Conservation (phyloP, 2,113 vertebrate genomes). For the Mus spicilegus region DNA sequence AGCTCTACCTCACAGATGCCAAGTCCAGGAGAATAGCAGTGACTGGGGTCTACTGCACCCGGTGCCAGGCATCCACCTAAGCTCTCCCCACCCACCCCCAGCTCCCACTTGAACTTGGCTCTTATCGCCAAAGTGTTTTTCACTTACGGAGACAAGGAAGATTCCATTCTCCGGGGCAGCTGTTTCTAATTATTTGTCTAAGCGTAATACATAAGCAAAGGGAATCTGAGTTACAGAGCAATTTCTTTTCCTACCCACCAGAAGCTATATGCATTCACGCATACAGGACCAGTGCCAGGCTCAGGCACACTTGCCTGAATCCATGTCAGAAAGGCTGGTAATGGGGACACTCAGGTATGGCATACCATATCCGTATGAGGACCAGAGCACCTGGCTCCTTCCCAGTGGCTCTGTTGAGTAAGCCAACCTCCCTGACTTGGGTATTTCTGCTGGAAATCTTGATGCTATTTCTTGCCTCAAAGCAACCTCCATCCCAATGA, state of each 20-base stretch:
- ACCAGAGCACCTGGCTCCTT: not conserved
- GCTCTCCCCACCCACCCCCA: not conserved
- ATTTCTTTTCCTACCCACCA: not conserved
- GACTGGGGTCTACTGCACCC: not conserved
- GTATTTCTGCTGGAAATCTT: not conserved
- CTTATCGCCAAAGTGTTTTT: not conserved
- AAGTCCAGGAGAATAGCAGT: constrained; percentile 10
- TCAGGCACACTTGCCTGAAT: not conserved
- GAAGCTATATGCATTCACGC: not conserved
- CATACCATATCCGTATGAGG: not conserved
- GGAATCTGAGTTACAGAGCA: constrained; percentile 19
- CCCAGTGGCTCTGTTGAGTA: not conserved
- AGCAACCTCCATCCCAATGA: not conserved
- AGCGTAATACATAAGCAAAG: constrained; percentile 31
- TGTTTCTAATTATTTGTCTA: constrained; percentile 63
- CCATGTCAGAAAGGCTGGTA: not conserved
- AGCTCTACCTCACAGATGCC: not conserved
- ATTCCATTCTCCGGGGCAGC: constrained; percentile 58
- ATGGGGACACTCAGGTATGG: not conserved
- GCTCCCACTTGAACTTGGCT: not conserved
- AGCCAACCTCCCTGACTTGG: not conserved
- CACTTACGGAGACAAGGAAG: not conserved
- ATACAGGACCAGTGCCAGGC: not conserved
- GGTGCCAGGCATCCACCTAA: not conserved
- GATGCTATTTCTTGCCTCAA: not conserved